Evolutionary conservation across 2,888 invertebrate genomes (phyloP), one percentile per base, ranked within the genome.

Genomic region (Isotomurus palustris): DNA sequence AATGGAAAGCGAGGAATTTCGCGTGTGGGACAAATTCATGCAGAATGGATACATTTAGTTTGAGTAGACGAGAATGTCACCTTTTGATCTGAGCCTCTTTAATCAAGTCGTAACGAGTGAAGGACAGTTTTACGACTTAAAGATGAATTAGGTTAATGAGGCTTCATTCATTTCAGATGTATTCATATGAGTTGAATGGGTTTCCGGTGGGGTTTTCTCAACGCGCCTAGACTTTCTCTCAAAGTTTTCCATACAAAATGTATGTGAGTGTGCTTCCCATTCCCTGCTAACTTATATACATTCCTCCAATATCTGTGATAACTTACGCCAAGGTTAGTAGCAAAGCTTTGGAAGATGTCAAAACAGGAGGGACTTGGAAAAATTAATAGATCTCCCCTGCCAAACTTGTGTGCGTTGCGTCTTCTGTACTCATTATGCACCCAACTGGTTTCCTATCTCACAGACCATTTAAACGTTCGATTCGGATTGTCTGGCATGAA

Each of bases 331-430:
- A 14, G 32, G 32, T 32, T 32, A 10, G 8, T 32, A 10, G 32
- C 8, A 32, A 32, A 32, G 14, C 32, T 14, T 32, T 43, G 6
- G 5, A 5, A 40, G 4, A 43, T 43, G 43, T 43, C 21, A 43
- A 43, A 43, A 43, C 43, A 43, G 14, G 43, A 43, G 43, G 43
- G 43, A 43, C 43, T 12, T 5, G 6, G 22, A 4, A 22, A 43
- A 43, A 43, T 43, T 43, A 43, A 43, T 43, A 43, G 43, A 43
- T 43, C 43, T 43, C 24, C 14, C 14, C 14, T 32, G 8, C 32
- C 14, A 14, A 32, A 32, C 14, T 32, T 14, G 14, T 8, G 14
- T 32, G 14, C 32, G 8, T 32, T 10, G 14, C 8, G 32, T 8
- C 32, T 32, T 32, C 8, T 10, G 32, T 8, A 8, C 14, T 14